phyloP scores from a whole-genome alignment of 2,888 invertebrate genomes.

The Drosophila austrosaltans region DNA sequence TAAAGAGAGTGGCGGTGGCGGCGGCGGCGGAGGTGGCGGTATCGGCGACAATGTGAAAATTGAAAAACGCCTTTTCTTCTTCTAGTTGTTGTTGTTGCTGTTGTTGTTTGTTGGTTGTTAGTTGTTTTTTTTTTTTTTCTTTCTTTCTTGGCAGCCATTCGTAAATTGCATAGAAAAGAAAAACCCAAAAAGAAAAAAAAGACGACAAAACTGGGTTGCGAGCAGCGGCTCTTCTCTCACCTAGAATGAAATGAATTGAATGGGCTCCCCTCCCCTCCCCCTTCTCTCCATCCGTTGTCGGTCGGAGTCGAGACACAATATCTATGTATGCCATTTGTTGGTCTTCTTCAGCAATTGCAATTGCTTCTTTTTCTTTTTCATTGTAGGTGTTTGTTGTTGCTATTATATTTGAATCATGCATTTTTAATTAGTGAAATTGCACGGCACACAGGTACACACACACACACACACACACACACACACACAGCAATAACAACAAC shows the following conservation, averaged over 20 bases:
- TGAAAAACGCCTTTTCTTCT: slow-evolving; percentile 37
- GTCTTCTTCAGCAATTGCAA: slow-evolving; percentile 21
- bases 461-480: background rate
- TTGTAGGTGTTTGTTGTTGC: slow-evolving; percentile 18
- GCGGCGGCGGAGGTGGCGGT: background rate
- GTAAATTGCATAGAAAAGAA: slow-evolving; percentile 70
- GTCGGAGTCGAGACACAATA: slow-evolving; percentile 33
- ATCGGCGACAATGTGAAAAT: slow-evolving; percentile 50
- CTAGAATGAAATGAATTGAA: slow-evolving; percentile 55
- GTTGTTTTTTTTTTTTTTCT: slow-evolving; percentile 24
- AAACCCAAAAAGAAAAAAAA: slow-evolving; percentile 1
- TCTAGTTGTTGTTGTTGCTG: slow-evolving; percentile 12
- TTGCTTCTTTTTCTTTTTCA: slow-evolving; percentile 34
- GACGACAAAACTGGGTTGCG: slow-evolving; percentile 62
- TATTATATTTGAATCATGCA: slow-evolving; percentile 71
- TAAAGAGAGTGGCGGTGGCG: slow-evolving; percentile 7
- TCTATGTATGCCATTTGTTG: slow-evolving; percentile 30
- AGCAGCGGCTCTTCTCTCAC: slow-evolving; percentile 47
- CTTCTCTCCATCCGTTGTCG: too few relatives aligned
- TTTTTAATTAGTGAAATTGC: slow-evolving; percentile 76
- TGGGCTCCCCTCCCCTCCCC: too few relatives aligned
- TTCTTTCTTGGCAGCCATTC: slow-evolving; percentile 61
- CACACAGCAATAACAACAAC: slow-evolving; percentile 18
- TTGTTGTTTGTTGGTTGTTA: slow-evolving; percentile 9
- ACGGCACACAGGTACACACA: slow-evolving; percentile 17